Conservation (phyloP, 2,888 invertebrate genomes). For the Lithosia quadra region DNA sequence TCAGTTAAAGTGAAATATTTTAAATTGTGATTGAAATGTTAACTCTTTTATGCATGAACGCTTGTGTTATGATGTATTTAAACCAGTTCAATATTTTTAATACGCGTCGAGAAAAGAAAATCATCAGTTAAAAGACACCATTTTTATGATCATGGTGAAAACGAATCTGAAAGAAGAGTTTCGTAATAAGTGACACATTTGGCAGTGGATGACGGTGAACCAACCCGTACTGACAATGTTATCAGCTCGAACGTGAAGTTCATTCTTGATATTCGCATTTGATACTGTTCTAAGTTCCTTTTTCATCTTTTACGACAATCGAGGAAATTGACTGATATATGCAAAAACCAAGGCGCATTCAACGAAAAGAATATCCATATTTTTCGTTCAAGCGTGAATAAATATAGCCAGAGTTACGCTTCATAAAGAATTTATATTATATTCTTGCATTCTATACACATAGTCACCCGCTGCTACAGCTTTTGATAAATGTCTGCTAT, state of each 20-base stretch:
- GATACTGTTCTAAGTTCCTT: constrained; percentile 23
- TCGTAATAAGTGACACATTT: constrained; percentile 1
- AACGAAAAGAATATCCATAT: constrained; percentile 15
- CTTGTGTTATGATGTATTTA: background rate
- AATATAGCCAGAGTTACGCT: constrained; percentile 8
- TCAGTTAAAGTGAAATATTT: no score
- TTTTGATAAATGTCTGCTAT: constrained; percentile 21
- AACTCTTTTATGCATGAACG: background rate
- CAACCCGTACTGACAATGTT: constrained; percentile 16
- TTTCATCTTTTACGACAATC: constrained; percentile 24
- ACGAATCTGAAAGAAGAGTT: background rate
- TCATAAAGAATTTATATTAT: constrained; percentile 32
- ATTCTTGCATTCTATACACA: constrained; percentile 23
- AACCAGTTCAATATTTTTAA: no score
- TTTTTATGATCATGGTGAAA: background rate
- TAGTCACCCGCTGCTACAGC: background rate
- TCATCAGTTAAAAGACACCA: background rate
- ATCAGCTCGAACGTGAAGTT: constrained; percentile 23
- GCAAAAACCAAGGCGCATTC: constrained; percentile 19
- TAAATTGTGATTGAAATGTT: no score
- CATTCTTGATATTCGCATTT: constrained; percentile 19
- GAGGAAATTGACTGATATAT: constrained; percentile 23
- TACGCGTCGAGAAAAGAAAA: no score
- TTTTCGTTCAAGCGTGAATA: constrained; percentile 15
- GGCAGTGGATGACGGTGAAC: constrained; percentile 9